phyloP scores from a whole-genome alignment of 2,113 vertebrate species.

The Thymallus thymallus region DNA sequence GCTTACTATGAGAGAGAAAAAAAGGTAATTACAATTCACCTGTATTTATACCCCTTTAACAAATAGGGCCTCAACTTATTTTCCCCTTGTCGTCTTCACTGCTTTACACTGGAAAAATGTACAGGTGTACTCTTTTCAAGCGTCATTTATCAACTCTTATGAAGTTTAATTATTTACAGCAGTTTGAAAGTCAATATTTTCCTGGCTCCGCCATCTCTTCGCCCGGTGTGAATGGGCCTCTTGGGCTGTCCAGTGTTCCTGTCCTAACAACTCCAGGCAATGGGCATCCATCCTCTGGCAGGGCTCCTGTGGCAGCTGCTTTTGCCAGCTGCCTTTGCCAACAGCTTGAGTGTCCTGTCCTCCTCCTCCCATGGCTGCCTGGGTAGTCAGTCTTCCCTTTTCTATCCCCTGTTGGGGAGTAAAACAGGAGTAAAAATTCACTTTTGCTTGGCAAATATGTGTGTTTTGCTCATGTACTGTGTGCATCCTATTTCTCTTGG shows the following conservation, averaged over 20 bases:
- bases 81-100: neutral
- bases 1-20: neutral
- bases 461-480: neutral
- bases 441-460: neutral
- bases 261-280: slow-evolving; percentile 36
- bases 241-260: slow-evolving; percentile 8
- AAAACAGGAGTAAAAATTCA: slow-evolving; percentile 21
- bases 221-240: slow-evolving; percentile 16
- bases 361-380: slow-evolving; percentile 23
- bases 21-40: neutral
- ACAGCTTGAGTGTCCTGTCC: slow-evolving; percentile 31
- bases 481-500: slow-evolving; percentile 21
- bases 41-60: neutral
- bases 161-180: slow-evolving; percentile 30
- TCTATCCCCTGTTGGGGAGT: neutral
- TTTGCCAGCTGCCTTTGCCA: slow-evolving; percentile 26
- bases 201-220: slow-evolving; percentile 18
- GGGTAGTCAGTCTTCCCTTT: neutral
- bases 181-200: slow-evolving; percentile 52
- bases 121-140: neutral
- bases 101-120: neutral
- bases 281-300: slow-evolving; percentile 30
- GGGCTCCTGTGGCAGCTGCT: slow-evolving; percentile 23
- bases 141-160: slow-evolving; percentile 14
- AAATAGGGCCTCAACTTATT: neutral